These are phyloP conservation scores for Phortica variegata DNA, from an alignment of 1,140 invertebrate species.

Conservation along the genomic window DNA sequence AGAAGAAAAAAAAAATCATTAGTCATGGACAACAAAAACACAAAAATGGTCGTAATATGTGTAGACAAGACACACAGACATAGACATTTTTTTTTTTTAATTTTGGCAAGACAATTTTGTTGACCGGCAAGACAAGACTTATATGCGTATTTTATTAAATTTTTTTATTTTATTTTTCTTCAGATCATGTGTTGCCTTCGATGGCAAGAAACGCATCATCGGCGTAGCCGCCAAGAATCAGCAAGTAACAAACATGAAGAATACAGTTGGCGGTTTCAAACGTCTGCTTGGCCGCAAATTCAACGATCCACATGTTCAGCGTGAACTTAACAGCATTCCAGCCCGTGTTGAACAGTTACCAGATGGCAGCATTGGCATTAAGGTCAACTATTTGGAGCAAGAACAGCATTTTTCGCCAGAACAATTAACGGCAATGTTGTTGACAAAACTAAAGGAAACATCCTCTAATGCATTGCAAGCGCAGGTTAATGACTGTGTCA, in stretches of 20 bases:
- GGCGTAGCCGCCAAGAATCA: conserved; percentile 97
- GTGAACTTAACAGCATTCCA: conserved; percentile 75
- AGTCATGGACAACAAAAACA: too few relatives aligned
- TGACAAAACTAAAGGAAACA: conserved; percentile 94
- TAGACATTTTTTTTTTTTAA: too few relatives aligned
- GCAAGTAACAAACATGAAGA: conserved; percentile 95
- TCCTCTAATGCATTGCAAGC: conserved; percentile 84
- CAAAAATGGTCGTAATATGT: too few relatives aligned
- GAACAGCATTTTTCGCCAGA: conserved; percentile 87
- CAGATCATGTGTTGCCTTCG: conserved; percentile 95
- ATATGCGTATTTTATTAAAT: conserved; percentile 14
- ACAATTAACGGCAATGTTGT: conserved; percentile 94
- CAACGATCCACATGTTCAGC: conserved; percentile 82
- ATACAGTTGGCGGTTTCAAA: conserved; percentile 94
- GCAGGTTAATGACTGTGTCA: conserved; percentile 95
- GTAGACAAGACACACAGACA: too few relatives aligned
- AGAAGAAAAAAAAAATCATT: too few relatives aligned
- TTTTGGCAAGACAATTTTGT: conserved; percentile 2
- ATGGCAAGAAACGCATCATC: conserved; percentile 85
- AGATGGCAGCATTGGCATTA: conserved; percentile 76
- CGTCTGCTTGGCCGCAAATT: conserved; percentile 84
- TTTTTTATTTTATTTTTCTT: conserved; percentile 40
- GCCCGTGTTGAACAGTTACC: conserved; percentile 70
- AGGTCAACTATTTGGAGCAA: conserved; percentile 86
- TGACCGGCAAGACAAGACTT: conserved; percentile 1